These are phyloP conservation scores for Leptinotarsa rubiginosa DNA, from an alignment of 2,888 invertebrate species.

Conservation along the genomic window DNA sequence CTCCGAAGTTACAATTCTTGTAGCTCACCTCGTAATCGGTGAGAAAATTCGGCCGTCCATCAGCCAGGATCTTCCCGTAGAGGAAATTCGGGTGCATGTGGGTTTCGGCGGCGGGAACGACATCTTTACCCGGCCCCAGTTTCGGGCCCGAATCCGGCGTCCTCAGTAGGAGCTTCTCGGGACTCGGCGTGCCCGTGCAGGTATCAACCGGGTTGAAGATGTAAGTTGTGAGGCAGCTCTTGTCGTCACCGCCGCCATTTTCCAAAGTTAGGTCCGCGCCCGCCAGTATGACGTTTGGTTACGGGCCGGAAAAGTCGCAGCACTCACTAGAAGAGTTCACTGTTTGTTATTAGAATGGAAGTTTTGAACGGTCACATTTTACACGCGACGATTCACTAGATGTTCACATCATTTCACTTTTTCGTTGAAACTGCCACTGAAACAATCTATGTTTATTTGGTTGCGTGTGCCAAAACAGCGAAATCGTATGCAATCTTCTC, in stretches of 20 bases:
- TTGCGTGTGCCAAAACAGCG: background rate
- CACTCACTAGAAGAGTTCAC: background rate
- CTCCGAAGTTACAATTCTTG: conserved; percentile 56
- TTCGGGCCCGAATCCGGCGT: conserved; percentile 42
- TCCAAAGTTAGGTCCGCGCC: conserved; percentile 57
- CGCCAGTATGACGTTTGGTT: conserved; percentile 54
- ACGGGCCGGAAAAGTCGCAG: background rate
- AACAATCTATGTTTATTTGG: background rate
- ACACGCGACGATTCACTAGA: background rate
- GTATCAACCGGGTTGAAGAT: conserved; percentile 71
- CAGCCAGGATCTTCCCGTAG: conserved; percentile 57
- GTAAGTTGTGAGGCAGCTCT: conserved; percentile 67
- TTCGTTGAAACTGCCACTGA: background rate
- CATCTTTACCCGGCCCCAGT: conserved; percentile 46
- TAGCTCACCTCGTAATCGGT: conserved; percentile 60
- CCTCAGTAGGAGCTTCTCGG: conserved; percentile 66
- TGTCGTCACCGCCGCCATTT: conserved; percentile 59
- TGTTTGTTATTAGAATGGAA: background rate
- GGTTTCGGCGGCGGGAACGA: conserved; percentile 50
- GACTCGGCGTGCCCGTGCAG: conserved; percentile 71
- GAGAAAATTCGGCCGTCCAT: conserved; percentile 58
- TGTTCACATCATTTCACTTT: background rate
- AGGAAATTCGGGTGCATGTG: conserved; percentile 60
- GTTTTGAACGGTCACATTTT: background rate
- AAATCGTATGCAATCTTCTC: background rate